Percentiles rank a stretch among this genome's conserved stretches.
Conservation (phyloP, 2,888 invertebrate species). For the Apamea epomidion region DNA sequence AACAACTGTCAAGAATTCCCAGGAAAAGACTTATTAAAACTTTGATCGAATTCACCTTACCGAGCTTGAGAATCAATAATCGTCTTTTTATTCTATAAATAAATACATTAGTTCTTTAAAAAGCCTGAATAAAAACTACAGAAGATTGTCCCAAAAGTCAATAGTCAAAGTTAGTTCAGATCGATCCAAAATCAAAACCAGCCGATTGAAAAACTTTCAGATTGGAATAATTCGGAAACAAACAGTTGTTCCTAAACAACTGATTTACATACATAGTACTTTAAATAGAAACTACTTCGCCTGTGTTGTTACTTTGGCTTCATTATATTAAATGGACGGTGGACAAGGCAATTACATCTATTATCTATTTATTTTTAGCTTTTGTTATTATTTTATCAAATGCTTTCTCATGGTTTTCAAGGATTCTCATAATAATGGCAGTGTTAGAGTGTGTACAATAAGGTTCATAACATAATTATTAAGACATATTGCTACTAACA, state of each 20-base stretch:
- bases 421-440: neutral
- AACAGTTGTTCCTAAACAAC: constrained; percentile 43
- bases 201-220: constrained; percentile 58
- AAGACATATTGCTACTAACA: too few species aligned
- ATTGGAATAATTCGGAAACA: constrained; percentile 59
- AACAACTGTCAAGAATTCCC: neutral
- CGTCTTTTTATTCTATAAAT: neutral
- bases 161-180: constrained; percentile 21
- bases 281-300: constrained; percentile 28
- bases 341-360: neutral
- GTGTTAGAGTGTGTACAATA: neutral
- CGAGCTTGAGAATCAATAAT: too few species aligned
- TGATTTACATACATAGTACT: constrained; percentile 41
- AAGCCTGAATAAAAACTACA: neutral
- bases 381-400: neutral
- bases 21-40: neutral
- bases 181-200: constrained; percentile 51
- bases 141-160: constrained; percentile 14
- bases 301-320: constrained; percentile 6
- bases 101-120: neutral
- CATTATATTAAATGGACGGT: neutral
- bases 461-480: too few species aligned
- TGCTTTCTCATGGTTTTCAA: neutral
- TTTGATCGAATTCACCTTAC: too few species aligned
- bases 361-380: neutral